phyloP scores from a whole-genome alignment of 35 echinoderm and acorn worm genomes.

The Apostichopus californicus region DNA sequence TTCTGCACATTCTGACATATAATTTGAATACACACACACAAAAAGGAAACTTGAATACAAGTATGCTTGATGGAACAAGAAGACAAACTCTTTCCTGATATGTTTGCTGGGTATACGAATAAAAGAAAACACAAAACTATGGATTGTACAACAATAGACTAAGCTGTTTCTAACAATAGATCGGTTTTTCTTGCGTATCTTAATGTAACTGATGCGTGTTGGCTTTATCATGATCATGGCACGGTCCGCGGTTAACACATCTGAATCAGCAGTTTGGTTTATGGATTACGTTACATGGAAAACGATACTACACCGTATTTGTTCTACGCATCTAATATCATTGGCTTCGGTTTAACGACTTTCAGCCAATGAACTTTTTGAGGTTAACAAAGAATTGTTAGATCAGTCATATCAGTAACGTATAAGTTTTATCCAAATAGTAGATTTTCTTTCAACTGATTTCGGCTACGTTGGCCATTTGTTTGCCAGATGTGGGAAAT shows the following conservation, averaged over 20 bases:
- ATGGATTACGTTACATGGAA: background rate
- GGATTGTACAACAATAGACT: no score
- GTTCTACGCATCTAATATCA: background rate
- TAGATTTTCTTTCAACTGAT: background rate
- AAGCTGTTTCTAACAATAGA: no score
- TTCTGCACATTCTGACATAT: no score
- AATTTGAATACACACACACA: no score
- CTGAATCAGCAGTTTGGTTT: background rate
- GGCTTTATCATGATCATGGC: background rate
- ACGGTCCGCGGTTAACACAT: background rate
- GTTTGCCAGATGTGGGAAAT: constrained; percentile 2
- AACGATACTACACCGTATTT: background rate
- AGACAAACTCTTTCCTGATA: no score
- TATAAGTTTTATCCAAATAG: background rate
- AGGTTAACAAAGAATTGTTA: background rate
- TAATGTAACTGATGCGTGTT: background rate
- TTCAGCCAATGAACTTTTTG: constrained; percentile 18
- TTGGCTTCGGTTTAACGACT: background rate
- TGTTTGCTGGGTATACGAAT: no score
- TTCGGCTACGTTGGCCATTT: constrained; percentile 9
- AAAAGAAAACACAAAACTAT: no score
- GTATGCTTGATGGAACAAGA: no score
- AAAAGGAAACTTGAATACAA: no score
- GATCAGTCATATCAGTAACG: background rate
- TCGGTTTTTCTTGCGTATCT: background rate